phyloP scores from a whole-genome alignment of 1,140 invertebrate genomes.

The Zaprionus davidi region DNA sequence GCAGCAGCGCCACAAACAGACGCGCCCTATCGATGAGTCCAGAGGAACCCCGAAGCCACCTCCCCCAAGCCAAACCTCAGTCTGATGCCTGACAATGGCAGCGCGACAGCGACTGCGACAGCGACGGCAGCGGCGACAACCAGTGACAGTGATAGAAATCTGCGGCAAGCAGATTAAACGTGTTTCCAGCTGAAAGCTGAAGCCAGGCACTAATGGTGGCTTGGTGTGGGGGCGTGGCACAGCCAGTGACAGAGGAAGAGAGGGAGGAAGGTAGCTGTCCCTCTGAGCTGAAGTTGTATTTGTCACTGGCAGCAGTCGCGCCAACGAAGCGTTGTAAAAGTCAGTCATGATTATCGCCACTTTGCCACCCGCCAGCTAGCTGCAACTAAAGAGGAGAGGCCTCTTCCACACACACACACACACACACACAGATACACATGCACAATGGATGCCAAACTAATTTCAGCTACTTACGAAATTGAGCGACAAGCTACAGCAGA shows the following conservation, averaged over 20 bases:
- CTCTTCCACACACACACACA: not conserved
- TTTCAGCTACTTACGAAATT: slow-evolving; percentile 11
- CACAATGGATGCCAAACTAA: slow-evolving; percentile 27
- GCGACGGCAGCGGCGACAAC: slow-evolving; percentile 47
- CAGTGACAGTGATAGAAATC: slow-evolving; percentile 80
- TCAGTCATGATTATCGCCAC: slow-evolving; percentile 80
- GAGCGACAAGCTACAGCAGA: not conserved
- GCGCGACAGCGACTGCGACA: slow-evolving; percentile 24
- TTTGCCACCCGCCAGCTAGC: slow-evolving; percentile 49
- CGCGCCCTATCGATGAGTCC: slow-evolving; percentile 28
- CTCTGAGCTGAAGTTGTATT: slow-evolving; percentile 23
- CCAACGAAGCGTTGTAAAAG: slow-evolving; percentile 57
- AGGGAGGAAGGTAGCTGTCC: slow-evolving; percentile 15
- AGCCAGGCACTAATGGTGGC: slow-evolving; percentile 20
- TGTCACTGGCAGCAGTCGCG: slow-evolving; percentile 29
- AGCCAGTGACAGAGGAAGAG: not conserved
- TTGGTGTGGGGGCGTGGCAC: not conserved
- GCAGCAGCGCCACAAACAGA: slow-evolving; percentile 19
- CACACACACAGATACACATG: not conserved
- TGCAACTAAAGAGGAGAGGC: slow-evolving; percentile 6
- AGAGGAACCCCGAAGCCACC: slow-evolving; percentile 8
- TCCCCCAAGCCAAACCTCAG: not conserved
- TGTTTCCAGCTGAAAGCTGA: slow-evolving; percentile 48
- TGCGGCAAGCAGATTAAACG: slow-evolving; percentile 80
- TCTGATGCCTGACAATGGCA: slow-evolving; percentile 70